phyloP scores from a whole-genome alignment of 2,113 vertebrate species.

The Hemibagrus wyckioides region DNA sequence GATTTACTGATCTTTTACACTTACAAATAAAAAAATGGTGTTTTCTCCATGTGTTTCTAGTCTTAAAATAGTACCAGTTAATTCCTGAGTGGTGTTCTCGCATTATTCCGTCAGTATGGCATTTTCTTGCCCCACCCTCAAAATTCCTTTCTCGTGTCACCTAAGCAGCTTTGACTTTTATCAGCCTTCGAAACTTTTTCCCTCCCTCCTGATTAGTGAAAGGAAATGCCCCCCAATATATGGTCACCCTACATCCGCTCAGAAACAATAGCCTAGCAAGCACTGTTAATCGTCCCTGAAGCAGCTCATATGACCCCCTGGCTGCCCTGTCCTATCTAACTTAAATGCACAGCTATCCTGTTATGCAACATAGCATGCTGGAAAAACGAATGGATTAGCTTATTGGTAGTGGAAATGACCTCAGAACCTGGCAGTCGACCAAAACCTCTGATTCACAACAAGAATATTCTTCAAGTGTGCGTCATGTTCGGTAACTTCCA shows the following conservation, averaged over 20 bases:
- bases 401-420: constrained; percentile 23
- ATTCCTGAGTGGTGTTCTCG: neutral
- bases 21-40: neutral
- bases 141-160: constrained; percentile 45
- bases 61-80: neutral
- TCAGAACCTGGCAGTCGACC: neutral
- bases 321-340: neutral
- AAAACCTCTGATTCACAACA: constrained; percentile 57
- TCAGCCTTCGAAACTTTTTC: constrained; percentile 26
- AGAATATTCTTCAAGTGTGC: constrained; percentile 6
- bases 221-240: constrained; percentile 28
- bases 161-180: constrained; percentile 36
- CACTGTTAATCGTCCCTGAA: constrained; percentile 2
- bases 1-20: neutral
- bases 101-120: constrained; percentile 29
- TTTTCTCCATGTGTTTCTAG: neutral
- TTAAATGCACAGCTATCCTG: constrained; percentile 31
- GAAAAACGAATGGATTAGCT: constrained; percentile 21
- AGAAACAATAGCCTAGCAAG: constrained; percentile 37
- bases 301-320: neutral
- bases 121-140: constrained; percentile 47
- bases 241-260: constrained; percentile 26
- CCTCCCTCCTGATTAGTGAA: constrained; percentile 37
- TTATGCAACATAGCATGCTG: constrained; percentile 46
- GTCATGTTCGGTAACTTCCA: constrained; percentile 21